A percentile compares a stretch with the other conserved stretches of the same genome.
Evolutionary conservation across 2,797 vertebrate genomes (phyloP).

Genomic region (Alauda arvensis): DNA sequence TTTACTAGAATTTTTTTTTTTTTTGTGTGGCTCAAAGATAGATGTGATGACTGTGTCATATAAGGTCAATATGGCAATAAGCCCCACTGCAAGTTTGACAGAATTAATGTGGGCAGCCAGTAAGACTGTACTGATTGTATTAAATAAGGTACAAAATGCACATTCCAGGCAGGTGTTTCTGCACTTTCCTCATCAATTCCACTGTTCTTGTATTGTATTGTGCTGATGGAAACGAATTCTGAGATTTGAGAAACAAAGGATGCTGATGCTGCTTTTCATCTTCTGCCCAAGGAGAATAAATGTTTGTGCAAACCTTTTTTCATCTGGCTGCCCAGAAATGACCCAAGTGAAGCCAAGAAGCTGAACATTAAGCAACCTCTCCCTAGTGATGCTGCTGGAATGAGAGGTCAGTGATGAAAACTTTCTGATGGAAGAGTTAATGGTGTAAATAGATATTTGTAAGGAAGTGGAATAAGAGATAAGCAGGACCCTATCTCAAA

Average conservation of each 20-base stretch:
- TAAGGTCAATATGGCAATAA: neutral
- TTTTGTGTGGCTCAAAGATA: neutral
- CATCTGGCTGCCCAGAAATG: neutral
- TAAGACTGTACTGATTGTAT: neutral
- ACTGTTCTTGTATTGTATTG: neutral
- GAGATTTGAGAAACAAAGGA: constrained; percentile 2
- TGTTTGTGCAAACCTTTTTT: neutral
- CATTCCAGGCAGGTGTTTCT: neutral
- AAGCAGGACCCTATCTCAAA: neutral
- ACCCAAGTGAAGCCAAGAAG: neutral
- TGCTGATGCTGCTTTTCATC: neutral
- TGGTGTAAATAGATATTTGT: neutral
- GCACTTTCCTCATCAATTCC: neutral
- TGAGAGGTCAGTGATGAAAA: neutral
- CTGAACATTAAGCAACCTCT: neutral
- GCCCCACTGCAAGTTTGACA: neutral
- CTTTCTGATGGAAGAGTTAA: neutral
- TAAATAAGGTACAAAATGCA: neutral
- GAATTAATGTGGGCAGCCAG: neutral
- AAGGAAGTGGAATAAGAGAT: neutral
- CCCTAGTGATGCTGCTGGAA: neutral
- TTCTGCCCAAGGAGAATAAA: neutral
- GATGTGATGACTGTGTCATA: neutral
- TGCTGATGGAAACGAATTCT: neutral
- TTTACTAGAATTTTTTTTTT: neutral